A percentile compares a stretch with the other conserved stretches of the same genome.
phyloP scores from a whole-genome alignment of 2,113 vertebrate genomes.

The Pontoporia blainvillei region DNA sequence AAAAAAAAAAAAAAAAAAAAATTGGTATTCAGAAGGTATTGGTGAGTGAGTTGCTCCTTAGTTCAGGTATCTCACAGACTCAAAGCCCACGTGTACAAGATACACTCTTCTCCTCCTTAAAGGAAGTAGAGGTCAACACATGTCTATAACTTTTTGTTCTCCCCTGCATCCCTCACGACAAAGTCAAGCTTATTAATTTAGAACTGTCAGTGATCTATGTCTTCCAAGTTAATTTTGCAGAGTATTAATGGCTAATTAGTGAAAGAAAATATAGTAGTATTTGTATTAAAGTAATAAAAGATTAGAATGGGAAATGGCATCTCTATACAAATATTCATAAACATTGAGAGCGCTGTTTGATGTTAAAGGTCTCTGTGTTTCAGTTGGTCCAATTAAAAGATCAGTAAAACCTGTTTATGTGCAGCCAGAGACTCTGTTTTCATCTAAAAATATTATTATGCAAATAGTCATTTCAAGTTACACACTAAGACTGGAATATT shows the following conservation, averaged over 20 bases:
- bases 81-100: background rate
- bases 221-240: background rate
- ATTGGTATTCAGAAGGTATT: background rate
- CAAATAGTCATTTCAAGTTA: constrained; percentile 45
- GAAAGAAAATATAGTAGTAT: background rate
- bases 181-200: background rate
- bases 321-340: background rate
- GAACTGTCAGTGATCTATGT: background rate
- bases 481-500: constrained; percentile 53
- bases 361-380: constrained; percentile 2
- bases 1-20: background rate
- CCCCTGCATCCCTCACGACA: background rate
- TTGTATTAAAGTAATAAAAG: constrained; percentile 25
- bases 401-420: constrained; percentile 43
- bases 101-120: background rate
- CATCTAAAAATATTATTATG: constrained; percentile 62
- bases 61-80: background rate
- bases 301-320: background rate
- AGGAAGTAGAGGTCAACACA: background rate
- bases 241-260: constrained; percentile 39
- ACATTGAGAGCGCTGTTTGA: background rate
- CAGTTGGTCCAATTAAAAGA: constrained; percentile 24
- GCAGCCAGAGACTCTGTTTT: constrained; percentile 54
- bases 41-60: background rate
- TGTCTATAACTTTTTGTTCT: background rate